Percentiles rank a stretch among this genome's conserved stretches.
phyloP scores from a whole-genome alignment of 2,797 vertebrate genomes.

The Micropoecilia bifurca region DNA sequence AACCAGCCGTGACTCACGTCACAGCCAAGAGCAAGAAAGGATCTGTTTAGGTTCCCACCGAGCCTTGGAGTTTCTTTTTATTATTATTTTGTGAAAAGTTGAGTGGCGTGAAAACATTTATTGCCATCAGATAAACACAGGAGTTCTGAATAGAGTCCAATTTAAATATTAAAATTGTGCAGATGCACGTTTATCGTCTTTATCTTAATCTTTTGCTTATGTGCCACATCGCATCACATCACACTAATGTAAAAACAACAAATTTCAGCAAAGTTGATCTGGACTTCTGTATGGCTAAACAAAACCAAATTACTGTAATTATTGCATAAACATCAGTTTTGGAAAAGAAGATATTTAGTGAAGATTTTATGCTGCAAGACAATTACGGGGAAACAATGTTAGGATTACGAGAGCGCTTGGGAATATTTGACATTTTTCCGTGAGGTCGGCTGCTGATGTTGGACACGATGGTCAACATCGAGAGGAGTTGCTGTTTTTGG shows the following conservation, averaged over 20 bases:
- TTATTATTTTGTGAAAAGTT: conserved; percentile 19
- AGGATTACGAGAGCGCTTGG: background rate
- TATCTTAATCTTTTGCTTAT: background rate
- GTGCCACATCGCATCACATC: background rate
- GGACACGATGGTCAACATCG: background rate
- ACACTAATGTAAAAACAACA: background rate
- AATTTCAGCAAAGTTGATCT: background rate
- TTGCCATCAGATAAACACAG: conserved; percentile 42
- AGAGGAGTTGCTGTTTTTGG: background rate
- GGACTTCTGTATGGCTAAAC: background rate
- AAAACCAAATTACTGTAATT: background rate
- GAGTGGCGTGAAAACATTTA: conserved; percentile 30
- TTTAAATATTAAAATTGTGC: conserved; percentile 16
- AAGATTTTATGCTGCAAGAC: background rate
- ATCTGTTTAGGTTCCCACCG: conserved; percentile 46
- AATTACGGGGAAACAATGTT: background rate
- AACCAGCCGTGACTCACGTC: conserved; percentile 7
- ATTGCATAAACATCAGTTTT: background rate
- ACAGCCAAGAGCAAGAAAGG: conserved; percentile 20
- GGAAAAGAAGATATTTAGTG: background rate
- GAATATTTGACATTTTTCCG: background rate
- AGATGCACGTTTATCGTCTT: background rate
- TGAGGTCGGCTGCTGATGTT: background rate
- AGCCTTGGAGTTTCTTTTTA: conserved; percentile 18
- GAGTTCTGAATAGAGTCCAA: conserved; percentile 16